A percentile compares a stretch with the other conserved stretches of the same genome.
These are phyloP conservation scores for Aethes cnicana DNA, from an alignment of 2,888 invertebrate genomes.

Conservation along the genomic window DNA sequence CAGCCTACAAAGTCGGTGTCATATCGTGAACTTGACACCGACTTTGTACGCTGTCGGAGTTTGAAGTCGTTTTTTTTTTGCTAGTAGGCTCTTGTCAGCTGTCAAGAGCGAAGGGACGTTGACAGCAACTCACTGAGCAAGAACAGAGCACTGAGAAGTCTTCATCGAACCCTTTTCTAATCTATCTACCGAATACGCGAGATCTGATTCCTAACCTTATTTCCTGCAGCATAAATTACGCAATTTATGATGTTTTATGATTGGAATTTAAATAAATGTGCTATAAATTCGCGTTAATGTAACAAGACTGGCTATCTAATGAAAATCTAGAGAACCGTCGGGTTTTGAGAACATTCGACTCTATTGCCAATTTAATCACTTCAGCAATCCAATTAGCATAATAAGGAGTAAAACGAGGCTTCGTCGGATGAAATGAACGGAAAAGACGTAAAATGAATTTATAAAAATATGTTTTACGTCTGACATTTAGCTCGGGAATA, in stretches of 20 bases:
- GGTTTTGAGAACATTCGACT: slow-evolving; percentile 27
- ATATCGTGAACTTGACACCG: no score
- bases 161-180: background rate
- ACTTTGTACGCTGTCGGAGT: no score
- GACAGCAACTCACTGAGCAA: background rate
- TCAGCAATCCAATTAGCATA: slow-evolving; percentile 26
- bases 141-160: background rate
- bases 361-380: slow-evolving; percentile 30
- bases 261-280: slow-evolving; percentile 31
- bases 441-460: background rate
- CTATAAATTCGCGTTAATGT: slow-evolving; percentile 30
- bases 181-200: slow-evolving; percentile 3
- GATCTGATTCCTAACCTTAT: slow-evolving; percentile 14
- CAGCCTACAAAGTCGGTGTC: no score
- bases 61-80: no score
- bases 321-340: slow-evolving; percentile 31
- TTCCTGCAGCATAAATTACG: slow-evolving; percentile 25
- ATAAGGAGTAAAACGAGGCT: slow-evolving; percentile 13
- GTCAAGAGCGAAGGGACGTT: background rate
- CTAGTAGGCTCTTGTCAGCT: background rate
- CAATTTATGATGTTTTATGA: slow-evolving; percentile 30
- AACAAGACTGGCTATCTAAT: slow-evolving; percentile 30
- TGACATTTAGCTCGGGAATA: background rate
- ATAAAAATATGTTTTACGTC: slow-evolving; percentile 6
- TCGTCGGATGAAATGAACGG: slow-evolving; percentile 2